Conservation (phyloP, 1,140 invertebrate species). For the Nephotettix cincticeps region DNA sequence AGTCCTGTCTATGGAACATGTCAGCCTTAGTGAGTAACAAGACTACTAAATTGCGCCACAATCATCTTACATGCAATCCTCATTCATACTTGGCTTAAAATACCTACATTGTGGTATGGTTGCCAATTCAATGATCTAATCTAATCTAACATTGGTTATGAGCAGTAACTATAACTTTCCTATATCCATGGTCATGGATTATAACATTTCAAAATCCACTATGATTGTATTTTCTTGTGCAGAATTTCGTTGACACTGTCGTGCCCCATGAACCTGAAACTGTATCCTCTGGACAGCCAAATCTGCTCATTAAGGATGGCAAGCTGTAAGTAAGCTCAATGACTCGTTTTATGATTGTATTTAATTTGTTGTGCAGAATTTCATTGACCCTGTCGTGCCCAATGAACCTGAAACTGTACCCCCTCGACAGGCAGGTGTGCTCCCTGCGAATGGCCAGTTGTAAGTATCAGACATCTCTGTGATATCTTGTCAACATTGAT, state of each 20-base stretch:
- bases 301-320: conserved; percentile 91
- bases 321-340: conserved; percentile 77
- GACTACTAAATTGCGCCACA: no score
- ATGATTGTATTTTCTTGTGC: conserved; percentile 42
- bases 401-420: conserved; percentile 95
- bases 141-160: no score
- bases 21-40: no score
- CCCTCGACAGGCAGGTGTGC: conserved; percentile 90
- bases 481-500: no score
- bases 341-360: conserved; percentile 2
- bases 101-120: no score
- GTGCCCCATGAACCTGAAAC: conserved; percentile 94
- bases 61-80: no score
- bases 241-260: conserved; percentile 91
- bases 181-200: no score
- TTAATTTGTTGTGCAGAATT: conserved; percentile 62
- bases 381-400: conserved; percentile 91
- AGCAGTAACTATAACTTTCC: no score
- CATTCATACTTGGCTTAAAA: no score
- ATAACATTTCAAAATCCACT: no score
- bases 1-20: no score
- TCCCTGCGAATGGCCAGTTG: conserved; percentile 93
- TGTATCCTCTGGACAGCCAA: conserved; percentile 93
- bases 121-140: no score
- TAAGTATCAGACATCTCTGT: conserved; percentile 59